Base-by-base conservation (phyloP, 2,113 vertebrate species). In the Ivindomyrus marchei region DNA sequence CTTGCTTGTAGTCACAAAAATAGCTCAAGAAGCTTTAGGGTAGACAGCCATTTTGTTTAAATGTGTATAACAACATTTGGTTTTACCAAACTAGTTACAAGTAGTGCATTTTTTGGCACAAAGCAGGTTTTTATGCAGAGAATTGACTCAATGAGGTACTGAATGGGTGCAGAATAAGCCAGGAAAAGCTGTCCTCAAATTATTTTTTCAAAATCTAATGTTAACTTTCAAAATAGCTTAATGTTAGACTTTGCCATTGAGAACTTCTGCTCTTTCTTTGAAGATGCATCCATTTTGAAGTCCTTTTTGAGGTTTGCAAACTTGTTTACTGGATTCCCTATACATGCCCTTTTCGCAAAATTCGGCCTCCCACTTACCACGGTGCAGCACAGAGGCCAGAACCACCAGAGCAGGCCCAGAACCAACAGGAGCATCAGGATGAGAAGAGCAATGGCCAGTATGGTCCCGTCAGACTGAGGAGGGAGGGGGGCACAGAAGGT, bases 381-480 rank as follows among this genome's bases (percentile, higher is more conserved):
- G 0, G 98, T 99, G 95, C 98, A 99, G 95, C 98, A 99, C 19
- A 99, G 97, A 24, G 98, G 98, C 98, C 98, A 99, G 96, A 99
- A 99, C 98, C 98, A 99, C 98, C 98, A 99, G 74, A 99, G 96
- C 1, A 99, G 95, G 6, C 93, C 97, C 95, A 99, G 80, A 0
- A 97, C 94, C 93, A 99, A 93, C 10, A 99, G 96, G 3, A 99
- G 94, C 95, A 99, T 98, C 88, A 99, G 96, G 93, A 99, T 97
- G 91, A 99, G 94, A 92, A 99, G 91, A 4, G 97, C 97, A 0
- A 99, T 97, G 1, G 98, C 98, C 96, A 99, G 95, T 93, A 99
- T 97, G 91, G 98, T 99, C 90, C 98, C 98, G 9, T 99, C 98
- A 0, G 98, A 98, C 98, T 99, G 95, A 89, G 92, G 90, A 88